A percentile compares a stretch with the other conserved stretches of the same genome.
Evolutionary conservation across 2,113 vertebrate species (phyloP).

Genomic region (Xiphophorus maculatus): DNA sequence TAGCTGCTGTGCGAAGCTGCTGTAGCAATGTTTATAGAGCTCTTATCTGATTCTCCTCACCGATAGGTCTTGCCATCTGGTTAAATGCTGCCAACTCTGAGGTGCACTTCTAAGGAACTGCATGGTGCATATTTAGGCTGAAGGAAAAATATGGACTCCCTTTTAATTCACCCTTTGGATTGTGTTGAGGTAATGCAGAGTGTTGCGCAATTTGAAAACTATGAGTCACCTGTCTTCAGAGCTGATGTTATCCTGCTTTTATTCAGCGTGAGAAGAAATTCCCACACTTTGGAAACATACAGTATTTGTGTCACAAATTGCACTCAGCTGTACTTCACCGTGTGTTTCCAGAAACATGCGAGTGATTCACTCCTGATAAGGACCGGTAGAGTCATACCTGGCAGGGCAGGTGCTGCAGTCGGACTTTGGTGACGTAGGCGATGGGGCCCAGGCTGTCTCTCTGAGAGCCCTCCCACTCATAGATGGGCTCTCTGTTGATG

Average conservation of each 20-base stretch:
- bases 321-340: conserved; percentile 1
- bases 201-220: conserved; percentile 51
- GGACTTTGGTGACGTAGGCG: conserved; percentile 88
- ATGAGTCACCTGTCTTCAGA: conserved; percentile 51
- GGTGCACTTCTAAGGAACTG: conserved; percentile 9
- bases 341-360: conserved; percentile 21
- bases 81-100: conserved; percentile 23
- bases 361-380: conserved; percentile 31
- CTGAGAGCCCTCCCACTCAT: conserved; percentile 85
- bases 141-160: conserved; percentile 19
- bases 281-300: conserved; percentile 42
- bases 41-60: conserved; percentile 20
- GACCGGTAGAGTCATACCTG: conserved; percentile 78
- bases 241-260: conserved; percentile 18
- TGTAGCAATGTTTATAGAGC: conserved; percentile 18
- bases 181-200: conserved; percentile 42
- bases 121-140: not conserved
- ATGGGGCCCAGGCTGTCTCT: conserved; percentile 83
- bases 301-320: conserved; percentile 15
- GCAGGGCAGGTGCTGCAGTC: conserved; percentile 91
- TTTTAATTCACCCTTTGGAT: conserved; percentile 26
- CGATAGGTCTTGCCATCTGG: not conserved
- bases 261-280: conserved; percentile 43
- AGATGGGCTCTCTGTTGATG: conserved; percentile 84
- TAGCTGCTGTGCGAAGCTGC: conserved; percentile 6